These are phyloP conservation scores for Galleria mellonella DNA, from an alignment of 1,140 invertebrate species.

Conservation along the genomic window DNA sequence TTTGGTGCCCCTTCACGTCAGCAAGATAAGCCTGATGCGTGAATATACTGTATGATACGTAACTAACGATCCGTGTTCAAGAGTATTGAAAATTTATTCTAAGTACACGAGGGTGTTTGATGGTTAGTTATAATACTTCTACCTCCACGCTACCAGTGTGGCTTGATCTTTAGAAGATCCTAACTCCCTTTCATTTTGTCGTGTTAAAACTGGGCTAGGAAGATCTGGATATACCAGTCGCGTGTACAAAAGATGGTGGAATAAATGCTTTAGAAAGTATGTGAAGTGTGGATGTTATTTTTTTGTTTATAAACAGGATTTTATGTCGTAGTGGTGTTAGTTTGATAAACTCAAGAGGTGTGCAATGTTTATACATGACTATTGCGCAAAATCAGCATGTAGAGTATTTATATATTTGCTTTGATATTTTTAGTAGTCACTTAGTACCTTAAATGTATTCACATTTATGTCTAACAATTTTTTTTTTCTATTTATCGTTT, in stretches of 20 bases:
- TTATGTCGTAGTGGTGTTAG: conserved; percentile 51
- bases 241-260: conserved; percentile 21
- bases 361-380: neutral
- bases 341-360: conserved; percentile 20
- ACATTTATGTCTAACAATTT: no score
- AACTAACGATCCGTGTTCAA: conserved; percentile 54
- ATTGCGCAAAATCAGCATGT: conserved; percentile 7
- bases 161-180: conserved; percentile 11
- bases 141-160: conserved; percentile 26
- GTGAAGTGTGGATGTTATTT: conserved; percentile 41
- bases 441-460: no score
- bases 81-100: conserved; percentile 70
- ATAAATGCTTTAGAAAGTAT: conserved; percentile 41
- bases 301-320: conserved; percentile 46
- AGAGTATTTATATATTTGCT: no score
- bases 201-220: neutral
- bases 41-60: conserved; percentile 38
- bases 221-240: conserved; percentile 27
- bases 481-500: no score
- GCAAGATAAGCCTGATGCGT: conserved; percentile 41
- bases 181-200: neutral
- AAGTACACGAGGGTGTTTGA: conserved; percentile 48
- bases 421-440: no score
- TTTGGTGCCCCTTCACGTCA: conserved; percentile 14
- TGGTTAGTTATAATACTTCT: conserved; percentile 56